Conservation (phyloP, 1,140 invertebrate genomes). For the Lepidurus couesii region DNA sequence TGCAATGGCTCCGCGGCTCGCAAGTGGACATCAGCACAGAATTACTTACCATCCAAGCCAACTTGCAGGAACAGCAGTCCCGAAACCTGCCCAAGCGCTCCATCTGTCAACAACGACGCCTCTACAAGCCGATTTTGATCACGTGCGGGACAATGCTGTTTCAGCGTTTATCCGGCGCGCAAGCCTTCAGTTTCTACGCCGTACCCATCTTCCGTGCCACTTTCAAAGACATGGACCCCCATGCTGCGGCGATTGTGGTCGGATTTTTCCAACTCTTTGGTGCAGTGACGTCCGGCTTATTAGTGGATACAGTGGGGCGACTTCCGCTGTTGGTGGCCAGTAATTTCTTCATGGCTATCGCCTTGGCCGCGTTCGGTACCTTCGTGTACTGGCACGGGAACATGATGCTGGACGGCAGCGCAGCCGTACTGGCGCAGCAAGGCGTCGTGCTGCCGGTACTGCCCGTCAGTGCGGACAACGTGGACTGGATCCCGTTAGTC, state of each 20-base stretch:
- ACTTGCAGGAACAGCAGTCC: slow-evolving; percentile 47
- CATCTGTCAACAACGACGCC: slow-evolving; percentile 48
- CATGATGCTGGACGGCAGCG: slow-evolving; percentile 38
- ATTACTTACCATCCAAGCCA: slow-evolving; percentile 57
- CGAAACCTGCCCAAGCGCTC: slow-evolving; percentile 44
- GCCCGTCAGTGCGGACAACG: slow-evolving; percentile 39
- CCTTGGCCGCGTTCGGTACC: slow-evolving; percentile 69
- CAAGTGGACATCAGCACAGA: slow-evolving; percentile 65
- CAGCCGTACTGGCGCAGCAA: slow-evolving; percentile 41
- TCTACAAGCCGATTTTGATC: slow-evolving; percentile 65
- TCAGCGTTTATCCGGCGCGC: slow-evolving; percentile 72
- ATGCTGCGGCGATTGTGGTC: slow-evolving; percentile 69
- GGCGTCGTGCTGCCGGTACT: slow-evolving; percentile 41
- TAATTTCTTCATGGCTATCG: slow-evolving; percentile 72
- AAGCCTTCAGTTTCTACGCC: slow-evolving; percentile 75
- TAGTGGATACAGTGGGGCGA: slow-evolving; percentile 71
- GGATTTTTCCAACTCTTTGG: slow-evolving; percentile 70
- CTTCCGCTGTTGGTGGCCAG: slow-evolving; percentile 69
- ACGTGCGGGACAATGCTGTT: slow-evolving; percentile 73
- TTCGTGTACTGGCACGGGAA: slow-evolving; percentile 59
- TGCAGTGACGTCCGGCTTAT: slow-evolving; percentile 66
- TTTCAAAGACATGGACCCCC: slow-evolving; percentile 63
- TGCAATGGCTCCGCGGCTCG: slow-evolving; percentile 67
- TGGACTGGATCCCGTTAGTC: slow-evolving; percentile 74
- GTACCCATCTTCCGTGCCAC: slow-evolving; percentile 62